phyloP scores from a whole-genome alignment of 2,888 invertebrate genomes.

The Platypus cylindrus region DNA sequence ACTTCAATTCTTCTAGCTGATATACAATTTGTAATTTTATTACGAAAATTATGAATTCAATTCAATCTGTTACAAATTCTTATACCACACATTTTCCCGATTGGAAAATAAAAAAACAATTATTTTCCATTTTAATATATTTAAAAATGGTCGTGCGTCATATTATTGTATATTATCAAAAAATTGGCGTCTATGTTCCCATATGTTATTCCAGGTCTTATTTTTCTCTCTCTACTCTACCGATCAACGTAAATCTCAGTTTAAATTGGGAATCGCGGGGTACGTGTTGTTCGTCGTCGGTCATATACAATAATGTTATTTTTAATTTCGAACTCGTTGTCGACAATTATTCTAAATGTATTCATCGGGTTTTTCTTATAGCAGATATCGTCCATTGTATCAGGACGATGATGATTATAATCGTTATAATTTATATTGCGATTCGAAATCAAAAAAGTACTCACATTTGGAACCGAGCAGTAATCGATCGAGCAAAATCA shows the following conservation, averaged over 20 bases:
- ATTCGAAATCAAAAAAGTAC: slow-evolving; percentile 10
- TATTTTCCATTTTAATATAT: slow-evolving; percentile 7
- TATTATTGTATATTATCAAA: slow-evolving; percentile 12
- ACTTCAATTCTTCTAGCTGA: too few relatives aligned
- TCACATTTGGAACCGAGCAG: slow-evolving; percentile 14
- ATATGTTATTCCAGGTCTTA: slow-evolving; percentile 12
- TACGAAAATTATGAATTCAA: too few relatives aligned
- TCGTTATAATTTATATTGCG: slow-evolving; percentile 11
- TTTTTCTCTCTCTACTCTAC: slow-evolving; percentile 11
- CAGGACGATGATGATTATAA: slow-evolving; percentile 26
- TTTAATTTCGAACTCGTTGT: slow-evolving; percentile 42
- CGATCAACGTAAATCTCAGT: slow-evolving; percentile 19
- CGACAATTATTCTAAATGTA: slow-evolving; percentile 21
- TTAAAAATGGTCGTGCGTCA: slow-evolving; percentile 11
- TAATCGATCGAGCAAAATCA: slow-evolving; percentile 9
- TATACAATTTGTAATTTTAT: too few relatives aligned
- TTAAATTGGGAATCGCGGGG: slow-evolving; percentile 21
- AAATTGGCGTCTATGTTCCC: slow-evolving; percentile 12
- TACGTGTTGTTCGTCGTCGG: slow-evolving; percentile 22
- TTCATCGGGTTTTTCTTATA: slow-evolving; percentile 27
- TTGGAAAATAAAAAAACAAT: too few relatives aligned
- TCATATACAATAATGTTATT: slow-evolving; percentile 41
- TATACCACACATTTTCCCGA: too few relatives aligned
- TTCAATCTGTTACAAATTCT: too few relatives aligned
- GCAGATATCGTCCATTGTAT: slow-evolving; percentile 29